Percentiles rank a stretch among this genome's conserved stretches.
Evolutionary conservation across 2,113 vertebrate genomes (phyloP).

Genomic region (Sterna hirundo): DNA sequence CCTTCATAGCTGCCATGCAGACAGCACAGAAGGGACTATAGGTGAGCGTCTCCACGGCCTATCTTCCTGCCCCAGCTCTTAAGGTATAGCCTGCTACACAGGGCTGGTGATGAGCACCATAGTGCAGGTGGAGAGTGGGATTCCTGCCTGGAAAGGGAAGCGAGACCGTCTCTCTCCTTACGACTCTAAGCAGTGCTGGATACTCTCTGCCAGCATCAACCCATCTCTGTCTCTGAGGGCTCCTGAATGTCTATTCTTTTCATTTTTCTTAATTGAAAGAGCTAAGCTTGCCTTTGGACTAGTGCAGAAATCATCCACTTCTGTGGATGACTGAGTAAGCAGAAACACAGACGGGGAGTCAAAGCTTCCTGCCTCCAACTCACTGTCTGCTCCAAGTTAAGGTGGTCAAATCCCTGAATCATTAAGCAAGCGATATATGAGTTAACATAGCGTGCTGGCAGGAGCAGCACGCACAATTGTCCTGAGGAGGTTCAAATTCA

Average conservation of each 20-base stretch:
- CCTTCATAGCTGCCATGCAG: background rate
- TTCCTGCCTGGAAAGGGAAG: background rate
- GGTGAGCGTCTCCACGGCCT: background rate
- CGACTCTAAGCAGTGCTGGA: background rate
- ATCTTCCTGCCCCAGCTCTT: background rate
- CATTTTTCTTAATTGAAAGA: background rate
- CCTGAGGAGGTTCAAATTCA: background rate
- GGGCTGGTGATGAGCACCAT: background rate
- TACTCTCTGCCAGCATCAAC: background rate
- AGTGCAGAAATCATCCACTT: background rate
- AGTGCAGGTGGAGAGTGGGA: background rate
- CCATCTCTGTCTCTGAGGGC: background rate
- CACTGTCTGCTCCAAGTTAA: background rate
- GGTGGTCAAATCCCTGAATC: background rate
- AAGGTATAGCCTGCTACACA: background rate
- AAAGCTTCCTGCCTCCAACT: background rate
- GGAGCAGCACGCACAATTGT: background rate
- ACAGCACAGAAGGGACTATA: background rate
- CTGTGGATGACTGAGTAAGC: background rate
- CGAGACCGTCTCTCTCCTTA: background rate
- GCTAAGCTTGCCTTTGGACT: background rate
- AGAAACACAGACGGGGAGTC: background rate
- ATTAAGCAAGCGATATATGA: background rate
- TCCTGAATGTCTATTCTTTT: background rate
- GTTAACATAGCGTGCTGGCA: background rate